These are phyloP conservation scores for Steinernema khuongi DNA, from an alignment of 1,140 invertebrate genomes.

Conservation along the genomic window DNA sequence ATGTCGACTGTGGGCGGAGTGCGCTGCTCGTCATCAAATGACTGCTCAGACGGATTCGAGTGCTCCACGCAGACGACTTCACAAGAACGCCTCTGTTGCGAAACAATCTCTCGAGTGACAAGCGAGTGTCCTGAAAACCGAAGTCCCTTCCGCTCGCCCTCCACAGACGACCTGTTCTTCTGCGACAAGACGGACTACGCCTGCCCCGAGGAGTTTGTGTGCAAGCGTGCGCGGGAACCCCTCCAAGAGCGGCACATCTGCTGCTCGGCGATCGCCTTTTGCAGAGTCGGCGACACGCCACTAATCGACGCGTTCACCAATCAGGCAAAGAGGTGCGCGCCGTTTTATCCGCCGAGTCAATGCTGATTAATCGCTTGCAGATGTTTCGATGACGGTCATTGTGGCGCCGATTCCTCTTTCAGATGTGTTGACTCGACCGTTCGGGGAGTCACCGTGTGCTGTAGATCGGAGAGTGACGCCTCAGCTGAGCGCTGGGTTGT, in stretches of 20 bases:
- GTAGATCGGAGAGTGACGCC: not conserved
- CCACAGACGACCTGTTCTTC: not conserved
- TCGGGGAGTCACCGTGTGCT: not conserved
- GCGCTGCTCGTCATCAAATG: not conserved
- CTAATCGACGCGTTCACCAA: slow-evolving; percentile 1
- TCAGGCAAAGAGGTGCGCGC: not conserved
- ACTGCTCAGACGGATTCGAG: not conserved
- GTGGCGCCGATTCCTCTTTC: not conserved
- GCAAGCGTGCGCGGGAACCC: not conserved
- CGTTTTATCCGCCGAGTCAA: not conserved
- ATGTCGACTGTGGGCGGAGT: not conserved
- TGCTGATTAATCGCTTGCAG: not conserved
- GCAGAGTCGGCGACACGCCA: not conserved
- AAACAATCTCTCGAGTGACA: not conserved
- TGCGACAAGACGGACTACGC: slow-evolving; percentile 6
- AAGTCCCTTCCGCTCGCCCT: not conserved
- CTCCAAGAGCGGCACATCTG: slow-evolving; percentile 14
- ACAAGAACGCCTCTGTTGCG: not conserved
- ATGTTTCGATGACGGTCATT: not conserved
- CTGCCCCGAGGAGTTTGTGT: not conserved
- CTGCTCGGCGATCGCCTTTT: slow-evolving; percentile 8
- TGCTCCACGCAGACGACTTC: not conserved
- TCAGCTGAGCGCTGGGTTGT: not conserved
- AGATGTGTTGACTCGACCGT: not conserved
- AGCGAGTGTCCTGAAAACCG: not conserved